Percentiles rank a stretch among this genome's conserved stretches.
Evolutionary conservation across 1,140 invertebrate genomes (phyloP).

Genomic region (Hypsibius dujardini): DNA sequence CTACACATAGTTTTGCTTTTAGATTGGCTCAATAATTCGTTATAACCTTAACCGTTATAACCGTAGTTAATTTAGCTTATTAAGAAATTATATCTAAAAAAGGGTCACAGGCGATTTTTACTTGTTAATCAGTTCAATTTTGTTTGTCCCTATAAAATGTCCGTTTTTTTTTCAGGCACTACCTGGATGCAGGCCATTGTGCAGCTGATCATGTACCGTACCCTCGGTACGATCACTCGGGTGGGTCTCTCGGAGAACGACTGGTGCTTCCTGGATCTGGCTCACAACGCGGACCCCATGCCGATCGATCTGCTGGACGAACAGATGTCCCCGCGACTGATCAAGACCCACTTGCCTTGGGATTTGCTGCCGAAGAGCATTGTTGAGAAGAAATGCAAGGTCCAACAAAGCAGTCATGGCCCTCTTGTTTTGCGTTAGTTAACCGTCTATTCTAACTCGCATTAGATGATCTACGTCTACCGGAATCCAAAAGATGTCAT

Average conservation of each 20-base stretch:
- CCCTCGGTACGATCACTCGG: neutral
- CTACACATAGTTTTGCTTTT: neutral
- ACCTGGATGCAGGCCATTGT: neutral
- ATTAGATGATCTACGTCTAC: neutral
- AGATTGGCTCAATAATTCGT: too few species aligned
- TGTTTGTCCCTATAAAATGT: too few species aligned
- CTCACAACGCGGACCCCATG: neutral
- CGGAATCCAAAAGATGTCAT: neutral
- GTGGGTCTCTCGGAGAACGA: neutral
- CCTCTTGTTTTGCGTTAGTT: neutral
- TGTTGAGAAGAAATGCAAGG: neutral
- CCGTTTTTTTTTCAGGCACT: neutral
- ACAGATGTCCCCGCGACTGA: neutral
- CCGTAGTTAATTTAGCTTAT: too few species aligned
- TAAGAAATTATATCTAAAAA: too few species aligned
- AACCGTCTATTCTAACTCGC: neutral
- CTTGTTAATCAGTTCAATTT: too few species aligned
- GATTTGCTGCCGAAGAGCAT: neutral
- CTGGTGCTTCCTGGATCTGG: neutral
- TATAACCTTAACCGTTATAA: too few species aligned
- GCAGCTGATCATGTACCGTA: neutral
- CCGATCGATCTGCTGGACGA: neutral
- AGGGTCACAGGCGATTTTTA: too few species aligned
- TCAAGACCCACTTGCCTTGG: too few species aligned
- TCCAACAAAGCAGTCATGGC: neutral